Evolutionary conservation across 2,888 invertebrate species (phyloP), one percentile per base, ranked within the genome.

Genomic region (Lapara coniferarum): DNA sequence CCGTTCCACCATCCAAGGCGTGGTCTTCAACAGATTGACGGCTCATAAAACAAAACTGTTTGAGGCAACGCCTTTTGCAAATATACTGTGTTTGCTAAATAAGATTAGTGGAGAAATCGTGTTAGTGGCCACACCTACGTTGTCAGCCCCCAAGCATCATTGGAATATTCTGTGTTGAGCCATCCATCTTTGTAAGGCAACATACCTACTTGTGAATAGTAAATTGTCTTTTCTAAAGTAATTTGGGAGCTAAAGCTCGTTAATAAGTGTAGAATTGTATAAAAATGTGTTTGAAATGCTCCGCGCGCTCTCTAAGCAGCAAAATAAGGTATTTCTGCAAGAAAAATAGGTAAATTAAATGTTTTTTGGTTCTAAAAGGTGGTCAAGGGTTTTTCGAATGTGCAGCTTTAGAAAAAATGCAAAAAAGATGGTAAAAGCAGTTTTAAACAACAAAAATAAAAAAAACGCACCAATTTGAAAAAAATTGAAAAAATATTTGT

Each of bases 91-190:
- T 83, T 72, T 70, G 73, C 83, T 77, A 81, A 78, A 81, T 71
- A 76, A 84, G 88, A 89, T 90, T 89, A 90, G 77, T 76, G 69
- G 49, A 74, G 74, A 83, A 88, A 90, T 88, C 90, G 81, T 81
- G 81, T 88, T 89, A 87, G 81, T 72, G 78, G 84, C 89, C 88
- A 88, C 88, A 85, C 87, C 89, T 87, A 83, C 85, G 30, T 10
- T 46, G 63, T 6, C 46, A 63, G 19, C 46, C 63, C 63, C 46
- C 19, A 44, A 46, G 49, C 16, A 63, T 63, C 12, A 49, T 63
- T 49, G 63, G 12, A 16, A 46, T 46, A 46, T 46, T 12, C 63
- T 19, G 46, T 49, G 63, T 63, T 63, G 19, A 56, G 46, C 8
- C 67, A 56, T 19, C 46, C 49, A 13, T 46, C 59, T 59, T 14